phyloP scores from a whole-genome alignment of 2,888 invertebrate species.

The Zhuqinia jingwanae region DNA sequence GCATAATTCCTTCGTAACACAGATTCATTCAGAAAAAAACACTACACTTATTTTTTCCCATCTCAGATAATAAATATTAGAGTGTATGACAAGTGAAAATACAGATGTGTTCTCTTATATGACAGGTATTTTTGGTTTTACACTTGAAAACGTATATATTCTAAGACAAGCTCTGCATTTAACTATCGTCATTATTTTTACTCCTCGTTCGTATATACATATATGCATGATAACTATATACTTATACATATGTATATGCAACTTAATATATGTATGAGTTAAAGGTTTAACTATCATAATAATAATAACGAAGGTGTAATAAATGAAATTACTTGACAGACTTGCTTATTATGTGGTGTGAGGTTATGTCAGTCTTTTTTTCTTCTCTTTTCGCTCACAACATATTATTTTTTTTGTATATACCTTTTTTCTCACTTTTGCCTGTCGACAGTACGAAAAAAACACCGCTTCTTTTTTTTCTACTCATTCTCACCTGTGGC shows the following conservation, averaged over 20 bases:
- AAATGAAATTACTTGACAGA: conserved; percentile 74
- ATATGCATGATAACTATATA: too few relatives aligned
- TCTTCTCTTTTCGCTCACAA: conserved; percentile 1
- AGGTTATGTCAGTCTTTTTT: conserved; percentile 73
- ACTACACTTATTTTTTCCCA: not conserved
- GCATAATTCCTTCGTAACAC: not conserved
- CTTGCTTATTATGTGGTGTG: conserved; percentile 74
- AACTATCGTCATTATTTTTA: conserved; percentile 59
- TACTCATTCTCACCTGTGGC: conserved; percentile 73
- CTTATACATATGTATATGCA: not conserved
- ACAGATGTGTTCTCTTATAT: not conserved
- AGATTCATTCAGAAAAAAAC: conserved; percentile 13
- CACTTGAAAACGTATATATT: conserved; percentile 17
- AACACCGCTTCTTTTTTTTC: conserved; percentile 11
- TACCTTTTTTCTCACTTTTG: not conserved
- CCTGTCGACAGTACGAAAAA: conserved; percentile 19
- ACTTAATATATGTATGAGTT: not conserved
- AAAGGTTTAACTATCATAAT: conserved; percentile 54
- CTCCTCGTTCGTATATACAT: too few relatives aligned
- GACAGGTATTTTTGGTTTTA: conserved; percentile 34
- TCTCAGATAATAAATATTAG: not conserved
- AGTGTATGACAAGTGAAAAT: not conserved
- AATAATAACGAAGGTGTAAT: conserved; percentile 70
- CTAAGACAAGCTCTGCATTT: conserved; percentile 54
- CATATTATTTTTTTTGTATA: not conserved